phyloP scores from a whole-genome alignment of 2,888 invertebrate species.

The Steinernema carpocapsae region DNA sequence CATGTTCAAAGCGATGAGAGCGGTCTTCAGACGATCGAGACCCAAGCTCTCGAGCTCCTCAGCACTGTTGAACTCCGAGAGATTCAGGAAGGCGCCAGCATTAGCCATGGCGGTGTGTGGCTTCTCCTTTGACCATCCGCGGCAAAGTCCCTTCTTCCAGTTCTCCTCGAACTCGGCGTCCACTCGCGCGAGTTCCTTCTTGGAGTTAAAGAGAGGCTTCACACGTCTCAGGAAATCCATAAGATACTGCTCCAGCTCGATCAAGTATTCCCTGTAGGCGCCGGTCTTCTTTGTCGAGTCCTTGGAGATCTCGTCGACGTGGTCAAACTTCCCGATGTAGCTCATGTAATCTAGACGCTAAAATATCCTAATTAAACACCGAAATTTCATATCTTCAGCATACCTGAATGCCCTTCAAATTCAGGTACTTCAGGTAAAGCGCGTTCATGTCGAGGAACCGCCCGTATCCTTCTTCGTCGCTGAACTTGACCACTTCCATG shows the following conservation, averaged over 20 bases:
- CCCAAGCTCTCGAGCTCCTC: conserved; percentile 96
- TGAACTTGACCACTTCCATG: conserved; percentile 83
- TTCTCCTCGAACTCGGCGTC: conserved; percentile 77
- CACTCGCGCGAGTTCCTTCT: conserved; percentile 46
- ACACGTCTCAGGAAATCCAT: conserved; percentile 62
- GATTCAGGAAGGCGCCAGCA: conserved; percentile 92
- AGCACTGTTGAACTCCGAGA: conserved; percentile 96
- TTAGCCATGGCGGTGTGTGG: conserved; percentile 78
- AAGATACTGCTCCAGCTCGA: conserved; percentile 74
- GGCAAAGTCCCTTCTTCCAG: conserved; percentile 87
- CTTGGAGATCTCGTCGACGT: conserved; percentile 90
- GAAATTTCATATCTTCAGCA: conserved; percentile 43
- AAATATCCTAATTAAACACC: conserved; percentile 26
- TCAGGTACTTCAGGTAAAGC: conserved; percentile 92
- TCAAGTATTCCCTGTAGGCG: conserved; percentile 76
- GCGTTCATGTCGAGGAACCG: conserved; percentile 92
- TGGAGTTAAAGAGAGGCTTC: conserved; percentile 61
- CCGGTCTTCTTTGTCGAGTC: conserved; percentile 73
- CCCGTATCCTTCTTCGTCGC: conserved; percentile 98
- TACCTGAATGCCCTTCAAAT: conserved; percentile 92
- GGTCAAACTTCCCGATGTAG: conserved; percentile 90
- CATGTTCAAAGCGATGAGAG: conserved; percentile 90
- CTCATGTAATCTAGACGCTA: conserved; percentile 85
- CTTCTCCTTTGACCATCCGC: conserved; percentile 82
- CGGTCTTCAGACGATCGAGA: conserved; percentile 93